Base-by-base conservation (phyloP, 2,888 invertebrate species). In the Agriopis marginaria region DNA sequence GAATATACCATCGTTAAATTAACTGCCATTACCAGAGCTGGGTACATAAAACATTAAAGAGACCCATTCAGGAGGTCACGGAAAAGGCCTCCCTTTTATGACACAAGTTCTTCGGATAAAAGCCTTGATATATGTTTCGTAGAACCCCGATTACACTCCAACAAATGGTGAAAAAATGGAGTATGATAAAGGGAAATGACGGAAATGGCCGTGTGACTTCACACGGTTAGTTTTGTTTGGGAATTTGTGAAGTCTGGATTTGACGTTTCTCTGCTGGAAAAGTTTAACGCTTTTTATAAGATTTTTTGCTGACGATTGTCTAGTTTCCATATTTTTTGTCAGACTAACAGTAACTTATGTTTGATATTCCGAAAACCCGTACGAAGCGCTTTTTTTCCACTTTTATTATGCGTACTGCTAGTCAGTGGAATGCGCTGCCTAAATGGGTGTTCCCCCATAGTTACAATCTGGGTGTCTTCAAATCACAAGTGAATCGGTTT, bases 41-140 rank as follows among this genome's bases (percentile, higher is more conserved):
- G 77, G 76, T 78, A 79, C 75, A 71, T 75, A 76, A 70, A 75
- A 72, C 78, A 79, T 79, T 80, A 78, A 77, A 75, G 74, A 68
- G 75, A 75, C 73, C 76, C 75, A 78, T 79, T 77, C 75, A 70
- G 75, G 77, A 77, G 77, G 79, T 79, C 76, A 76, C 72, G 71
- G 74, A 80, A 82, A 83, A 79, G 77, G 82, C 78, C 79, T 79
- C 75, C 77, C 78, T 78, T 83, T 85, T 84, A 84, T 79, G 83
- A 80, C 78, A 80, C 82, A 78, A 79, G 75, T 80, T 76, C 61
- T 61, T 60, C 40, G 69, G 54, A 63, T 66, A 66, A 68, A 68
- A 63, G 65, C 63, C 50, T 55, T 66, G 60, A 68, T 68, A 68
- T 67, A 63, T 68, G 60, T 66, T 66, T 59, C 32, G 68, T 65